phyloP scores from a whole-genome alignment of 1,140 invertebrate genomes.

The Nomia melanderi region DNA sequence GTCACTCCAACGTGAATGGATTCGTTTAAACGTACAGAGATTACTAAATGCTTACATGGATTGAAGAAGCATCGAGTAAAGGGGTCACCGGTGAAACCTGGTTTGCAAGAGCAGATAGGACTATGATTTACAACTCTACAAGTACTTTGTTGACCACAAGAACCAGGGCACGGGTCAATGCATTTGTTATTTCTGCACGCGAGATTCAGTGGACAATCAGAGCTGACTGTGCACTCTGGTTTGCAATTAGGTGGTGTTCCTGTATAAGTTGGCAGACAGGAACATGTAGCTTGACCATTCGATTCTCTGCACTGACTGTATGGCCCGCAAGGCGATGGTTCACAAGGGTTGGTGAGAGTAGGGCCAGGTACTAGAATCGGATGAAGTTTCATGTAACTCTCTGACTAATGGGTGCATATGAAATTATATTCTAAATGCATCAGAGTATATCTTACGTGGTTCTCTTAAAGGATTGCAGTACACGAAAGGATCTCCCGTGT shows the following conservation, averaged over 20 bases:
- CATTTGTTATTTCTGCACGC: constrained; percentile 88
- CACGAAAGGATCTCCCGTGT: constrained; percentile 86
- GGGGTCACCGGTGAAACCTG: constrained; percentile 82
- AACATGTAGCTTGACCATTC: constrained; percentile 85
- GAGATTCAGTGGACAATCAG: constrained; percentile 84
- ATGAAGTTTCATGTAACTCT: background rate
- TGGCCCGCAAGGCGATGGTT: constrained; percentile 87
- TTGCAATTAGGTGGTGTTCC: constrained; percentile 85
- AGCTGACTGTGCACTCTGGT: constrained; percentile 85
- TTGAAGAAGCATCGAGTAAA: constrained; percentile 79
- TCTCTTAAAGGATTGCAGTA: constrained; percentile 66
- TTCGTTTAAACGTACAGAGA: background rate
- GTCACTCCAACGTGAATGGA: background rate
- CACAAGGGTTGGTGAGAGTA: constrained; percentile 82
- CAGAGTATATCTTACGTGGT: constrained; percentile 66
- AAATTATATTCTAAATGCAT: background rate
- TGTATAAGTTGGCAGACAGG: constrained; percentile 84
- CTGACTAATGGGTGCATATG: background rate
- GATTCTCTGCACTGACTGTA: constrained; percentile 84
- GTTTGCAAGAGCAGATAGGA: constrained; percentile 85
- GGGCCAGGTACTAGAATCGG: constrained; percentile 27
- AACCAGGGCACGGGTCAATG: constrained; percentile 84
- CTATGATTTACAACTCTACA: constrained; percentile 88
- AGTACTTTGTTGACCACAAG: constrained; percentile 86
- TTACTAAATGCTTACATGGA: constrained; percentile 68